Conservation (phyloP, 2,797 vertebrate species). For the Florisuga fusca region DNA sequence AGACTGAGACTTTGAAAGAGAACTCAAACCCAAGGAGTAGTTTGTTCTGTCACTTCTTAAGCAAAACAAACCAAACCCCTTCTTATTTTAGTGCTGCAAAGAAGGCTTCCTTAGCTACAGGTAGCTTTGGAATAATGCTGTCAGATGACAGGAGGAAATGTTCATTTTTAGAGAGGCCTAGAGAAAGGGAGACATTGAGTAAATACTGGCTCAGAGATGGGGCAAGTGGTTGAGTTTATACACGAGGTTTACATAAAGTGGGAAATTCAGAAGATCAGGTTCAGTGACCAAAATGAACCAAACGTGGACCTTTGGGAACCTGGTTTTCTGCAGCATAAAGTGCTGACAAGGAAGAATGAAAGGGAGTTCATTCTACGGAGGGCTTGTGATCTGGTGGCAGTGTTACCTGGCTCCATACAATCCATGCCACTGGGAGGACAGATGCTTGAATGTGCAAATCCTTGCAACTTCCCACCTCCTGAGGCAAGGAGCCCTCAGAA, state of each 20-base stretch:
- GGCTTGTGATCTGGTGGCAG: neutral
- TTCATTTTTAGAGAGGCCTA: neutral
- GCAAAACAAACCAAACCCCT: neutral
- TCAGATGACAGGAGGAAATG: neutral
- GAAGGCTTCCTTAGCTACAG: neutral
- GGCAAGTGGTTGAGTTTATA: neutral
- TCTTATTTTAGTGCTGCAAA: neutral
- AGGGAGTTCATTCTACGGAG: neutral
- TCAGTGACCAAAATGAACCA: neutral
- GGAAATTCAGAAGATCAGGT: neutral
- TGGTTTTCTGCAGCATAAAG: neutral
- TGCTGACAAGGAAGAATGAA: neutral
- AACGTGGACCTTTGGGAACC: neutral
- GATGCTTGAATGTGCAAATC: neutral
- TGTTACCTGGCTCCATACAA: neutral
- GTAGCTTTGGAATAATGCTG: neutral
- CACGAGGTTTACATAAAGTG: neutral
- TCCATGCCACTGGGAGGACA: neutral
- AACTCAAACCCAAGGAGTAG: neutral
- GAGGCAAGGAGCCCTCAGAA: neutral
- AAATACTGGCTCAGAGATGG: neutral
- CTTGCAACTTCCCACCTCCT: neutral
- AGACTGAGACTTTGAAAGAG: neutral
- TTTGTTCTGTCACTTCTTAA: neutral
- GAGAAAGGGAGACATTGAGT: neutral